Evolutionary conservation across 2,888 invertebrate species (phyloP).

Genomic region (Gnatocerus cornutus): DNA sequence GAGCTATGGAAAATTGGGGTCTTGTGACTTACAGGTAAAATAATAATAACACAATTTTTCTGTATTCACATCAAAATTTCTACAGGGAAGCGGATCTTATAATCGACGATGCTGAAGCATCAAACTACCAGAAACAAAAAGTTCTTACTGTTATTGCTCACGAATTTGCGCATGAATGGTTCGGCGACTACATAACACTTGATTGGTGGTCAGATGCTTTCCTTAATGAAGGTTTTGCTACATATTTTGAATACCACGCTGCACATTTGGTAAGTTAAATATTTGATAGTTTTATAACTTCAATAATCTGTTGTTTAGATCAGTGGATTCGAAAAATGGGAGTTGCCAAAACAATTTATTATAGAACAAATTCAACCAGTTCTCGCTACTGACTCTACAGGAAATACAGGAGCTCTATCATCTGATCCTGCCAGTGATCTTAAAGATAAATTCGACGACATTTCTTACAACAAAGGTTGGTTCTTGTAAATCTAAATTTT

Average conservation of each 20-base stretch:
- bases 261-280: constrained; percentile 71
- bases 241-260: constrained; percentile 82
- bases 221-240: constrained; percentile 84
- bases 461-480: constrained; percentile 81
- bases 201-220: constrained; percentile 84
- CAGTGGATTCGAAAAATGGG: no score
- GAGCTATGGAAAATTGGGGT: constrained; percentile 97
- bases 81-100: constrained; percentile 58
- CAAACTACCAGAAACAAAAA: constrained; percentile 68
- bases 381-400: constrained; percentile 76
- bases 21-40: constrained; percentile 75
- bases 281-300: no score
- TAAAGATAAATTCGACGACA: constrained; percentile 77
- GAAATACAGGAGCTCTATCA: constrained; percentile 76
- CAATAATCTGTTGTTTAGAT: no score
- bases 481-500: not conserved
- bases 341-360: constrained; percentile 80
- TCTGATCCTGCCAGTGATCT: constrained; percentile 75
- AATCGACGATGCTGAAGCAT: constrained; percentile 54
- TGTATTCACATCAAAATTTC: no score
- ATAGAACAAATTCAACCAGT: constrained; percentile 80
- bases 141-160: constrained; percentile 82
- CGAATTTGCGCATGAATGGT: constrained; percentile 88
- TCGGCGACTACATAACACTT: constrained; percentile 84
- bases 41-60: no score